phyloP scores from a whole-genome alignment of 1,140 invertebrate species.

The Scaptomyza graminum region DNA sequence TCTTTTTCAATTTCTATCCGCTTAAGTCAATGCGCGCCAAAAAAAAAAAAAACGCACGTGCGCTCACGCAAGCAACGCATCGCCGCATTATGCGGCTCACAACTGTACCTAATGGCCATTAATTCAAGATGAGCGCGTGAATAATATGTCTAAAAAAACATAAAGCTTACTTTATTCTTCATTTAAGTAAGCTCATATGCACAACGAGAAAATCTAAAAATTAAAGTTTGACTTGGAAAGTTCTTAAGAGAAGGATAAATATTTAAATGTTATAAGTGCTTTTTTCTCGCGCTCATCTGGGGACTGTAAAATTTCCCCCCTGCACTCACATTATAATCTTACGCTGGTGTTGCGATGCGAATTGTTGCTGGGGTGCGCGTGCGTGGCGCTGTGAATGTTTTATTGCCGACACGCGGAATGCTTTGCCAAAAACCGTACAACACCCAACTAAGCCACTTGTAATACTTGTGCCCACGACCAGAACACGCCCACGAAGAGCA shows the following conservation, averaged over 20 bases:
- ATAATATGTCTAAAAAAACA: background rate
- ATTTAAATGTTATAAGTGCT: too few relatives aligned
- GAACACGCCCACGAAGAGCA: slow-evolving; percentile 18
- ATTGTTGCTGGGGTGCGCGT: slow-evolving; percentile 44
- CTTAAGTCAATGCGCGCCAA: slow-evolving; percentile 68
- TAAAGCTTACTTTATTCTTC: background rate
- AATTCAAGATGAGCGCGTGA: slow-evolving; percentile 19
- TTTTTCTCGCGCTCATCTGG: slow-evolving; percentile 7
- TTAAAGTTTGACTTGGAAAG: too few relatives aligned
- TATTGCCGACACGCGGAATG: slow-evolving; percentile 59
- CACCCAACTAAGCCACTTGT: slow-evolving; percentile 71
- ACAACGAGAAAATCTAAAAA: too few relatives aligned
- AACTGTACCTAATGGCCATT: slow-evolving; percentile 54
- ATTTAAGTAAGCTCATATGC: too few relatives aligned
- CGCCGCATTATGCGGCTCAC: slow-evolving; percentile 42
- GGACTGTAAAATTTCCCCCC: background rate
- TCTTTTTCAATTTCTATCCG: slow-evolving; percentile 64
- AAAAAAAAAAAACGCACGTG: slow-evolving; percentile 29
- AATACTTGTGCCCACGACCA: slow-evolving; percentile 44
- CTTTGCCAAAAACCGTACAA: slow-evolving; percentile 76
- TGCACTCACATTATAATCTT: slow-evolving; percentile 7
- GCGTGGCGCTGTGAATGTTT: slow-evolving; percentile 50
- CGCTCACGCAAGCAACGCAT: slow-evolving; percentile 48
- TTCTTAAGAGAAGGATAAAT: too few relatives aligned
- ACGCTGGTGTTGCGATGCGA: slow-evolving; percentile 41